These are phyloP conservation scores for Trilocha varians DNA, from an alignment of 2,888 invertebrate species.

Conservation along the genomic window DNA sequence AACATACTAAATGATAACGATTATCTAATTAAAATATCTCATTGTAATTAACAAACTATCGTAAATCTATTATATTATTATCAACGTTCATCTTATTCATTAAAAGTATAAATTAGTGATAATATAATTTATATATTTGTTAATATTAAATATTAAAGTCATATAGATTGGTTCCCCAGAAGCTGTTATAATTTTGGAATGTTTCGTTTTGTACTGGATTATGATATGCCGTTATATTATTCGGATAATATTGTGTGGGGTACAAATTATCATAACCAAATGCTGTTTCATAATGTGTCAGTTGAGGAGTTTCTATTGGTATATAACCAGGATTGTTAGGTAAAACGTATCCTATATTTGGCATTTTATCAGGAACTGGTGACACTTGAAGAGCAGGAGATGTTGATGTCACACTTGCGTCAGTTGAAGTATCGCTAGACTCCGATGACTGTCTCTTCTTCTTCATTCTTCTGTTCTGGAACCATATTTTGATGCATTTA, in stretches of 20 bases:
- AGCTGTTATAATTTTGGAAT: neutral
- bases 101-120: too few relatives aligned
- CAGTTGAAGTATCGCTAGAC: constrained; percentile 33
- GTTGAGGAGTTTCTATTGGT: constrained; percentile 20
- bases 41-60: too few relatives aligned
- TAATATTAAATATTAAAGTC: too few relatives aligned
- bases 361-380: neutral
- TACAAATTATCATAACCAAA: constrained; percentile 25
- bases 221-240: constrained; percentile 1
- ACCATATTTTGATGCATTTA: constrained; percentile 87
- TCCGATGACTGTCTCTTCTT: constrained; percentile 71
- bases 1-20: too few relatives aligned
- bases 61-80: too few relatives aligned
- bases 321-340: neutral
- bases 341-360: neutral
- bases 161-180: too few relatives aligned
- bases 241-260: constrained; percentile 35
- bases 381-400: neutral
- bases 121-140: too few relatives aligned
- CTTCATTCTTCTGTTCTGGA: constrained; percentile 87
- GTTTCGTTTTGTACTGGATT: neutral
- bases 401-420: constrained; percentile 8
- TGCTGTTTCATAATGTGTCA: constrained; percentile 14
- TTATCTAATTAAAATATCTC: too few relatives aligned
- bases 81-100: too few relatives aligned